Evolutionary conservation across 2,797 vertebrate species (phyloP).

Genomic region (Crax fasciolata): DNA sequence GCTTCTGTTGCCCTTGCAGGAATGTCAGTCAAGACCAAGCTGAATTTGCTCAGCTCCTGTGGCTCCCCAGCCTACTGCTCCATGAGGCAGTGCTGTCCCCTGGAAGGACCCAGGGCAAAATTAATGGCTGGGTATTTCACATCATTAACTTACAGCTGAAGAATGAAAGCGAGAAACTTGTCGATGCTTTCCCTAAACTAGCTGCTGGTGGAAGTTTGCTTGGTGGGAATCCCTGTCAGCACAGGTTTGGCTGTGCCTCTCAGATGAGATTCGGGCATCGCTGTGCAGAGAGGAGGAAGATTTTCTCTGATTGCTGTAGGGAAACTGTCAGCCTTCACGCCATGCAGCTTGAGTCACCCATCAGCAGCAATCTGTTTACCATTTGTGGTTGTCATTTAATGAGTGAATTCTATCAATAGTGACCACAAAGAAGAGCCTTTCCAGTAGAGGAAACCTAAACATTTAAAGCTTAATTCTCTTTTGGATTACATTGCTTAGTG

Average conservation of each 20-base stretch:
- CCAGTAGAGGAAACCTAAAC: neutral
- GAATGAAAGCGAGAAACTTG: neutral
- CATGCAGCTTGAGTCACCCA: neutral
- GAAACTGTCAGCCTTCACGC: neutral
- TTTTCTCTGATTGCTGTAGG: neutral
- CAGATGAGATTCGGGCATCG: neutral
- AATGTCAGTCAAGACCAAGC: neutral
- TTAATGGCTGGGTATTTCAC: neutral
- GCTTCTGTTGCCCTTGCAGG: neutral
- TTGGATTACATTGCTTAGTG: neutral
- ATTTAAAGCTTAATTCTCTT: neutral
- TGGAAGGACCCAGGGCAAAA: neutral
- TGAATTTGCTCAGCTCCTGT: neutral
- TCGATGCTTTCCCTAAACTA: neutral
- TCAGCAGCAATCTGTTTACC: neutral
- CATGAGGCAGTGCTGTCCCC: neutral
- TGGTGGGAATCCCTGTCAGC: neutral
- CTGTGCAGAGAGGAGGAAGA: neutral
- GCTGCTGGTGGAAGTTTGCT: neutral
- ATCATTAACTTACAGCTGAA: neutral
- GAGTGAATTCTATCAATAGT: neutral
- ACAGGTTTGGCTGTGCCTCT: neutral
- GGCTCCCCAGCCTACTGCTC: neutral
- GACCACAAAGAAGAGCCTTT: neutral
- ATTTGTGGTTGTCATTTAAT: neutral